phyloP scores from a whole-genome alignment of 2,888 invertebrate species.

The Neuroscelio doddi region DNA sequence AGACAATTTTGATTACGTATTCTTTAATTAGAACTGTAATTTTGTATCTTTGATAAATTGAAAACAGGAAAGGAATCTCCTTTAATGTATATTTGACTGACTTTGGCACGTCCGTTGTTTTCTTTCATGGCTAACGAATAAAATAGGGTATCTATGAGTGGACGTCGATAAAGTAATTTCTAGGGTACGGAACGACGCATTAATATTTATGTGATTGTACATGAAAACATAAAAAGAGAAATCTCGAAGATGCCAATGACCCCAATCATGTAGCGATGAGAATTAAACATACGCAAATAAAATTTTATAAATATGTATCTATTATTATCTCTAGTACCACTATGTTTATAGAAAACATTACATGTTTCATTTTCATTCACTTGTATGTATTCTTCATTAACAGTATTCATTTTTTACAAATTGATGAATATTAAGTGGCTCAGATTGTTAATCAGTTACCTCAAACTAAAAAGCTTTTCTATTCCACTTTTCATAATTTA shows the following conservation, averaged over 20 bases:
- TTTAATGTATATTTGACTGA: constrained; percentile 31
- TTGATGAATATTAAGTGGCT: too few species aligned
- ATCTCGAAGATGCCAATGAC: constrained; percentile 47
- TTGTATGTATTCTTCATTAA: too few species aligned
- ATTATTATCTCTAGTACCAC: too few species aligned
- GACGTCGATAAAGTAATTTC: constrained; percentile 53
- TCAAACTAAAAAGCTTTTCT: too few species aligned
- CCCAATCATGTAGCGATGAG: constrained; percentile 42
- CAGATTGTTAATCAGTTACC: too few species aligned
- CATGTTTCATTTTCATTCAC: not conserved
- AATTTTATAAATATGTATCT: not conserved
- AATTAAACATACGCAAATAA: constrained; percentile 17
- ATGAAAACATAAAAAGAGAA: constrained; percentile 24
- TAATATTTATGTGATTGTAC: constrained; percentile 24
- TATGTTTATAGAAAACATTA: not conserved
- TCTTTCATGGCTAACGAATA: constrained; percentile 6
- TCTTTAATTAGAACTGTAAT: too few species aligned
- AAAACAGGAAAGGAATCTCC: constrained; percentile 38
- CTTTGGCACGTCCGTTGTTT: constrained; percentile 25
- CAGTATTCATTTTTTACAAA: too few species aligned
- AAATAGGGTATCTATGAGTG: constrained; percentile 56
- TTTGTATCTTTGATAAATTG: constrained; percentile 30
- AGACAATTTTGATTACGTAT: too few species aligned
- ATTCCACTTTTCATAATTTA: too few species aligned
- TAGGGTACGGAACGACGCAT: constrained; percentile 23